phyloP scores from a whole-genome alignment of 2,888 invertebrate genomes.

The Priocnemis perturbator region DNA sequence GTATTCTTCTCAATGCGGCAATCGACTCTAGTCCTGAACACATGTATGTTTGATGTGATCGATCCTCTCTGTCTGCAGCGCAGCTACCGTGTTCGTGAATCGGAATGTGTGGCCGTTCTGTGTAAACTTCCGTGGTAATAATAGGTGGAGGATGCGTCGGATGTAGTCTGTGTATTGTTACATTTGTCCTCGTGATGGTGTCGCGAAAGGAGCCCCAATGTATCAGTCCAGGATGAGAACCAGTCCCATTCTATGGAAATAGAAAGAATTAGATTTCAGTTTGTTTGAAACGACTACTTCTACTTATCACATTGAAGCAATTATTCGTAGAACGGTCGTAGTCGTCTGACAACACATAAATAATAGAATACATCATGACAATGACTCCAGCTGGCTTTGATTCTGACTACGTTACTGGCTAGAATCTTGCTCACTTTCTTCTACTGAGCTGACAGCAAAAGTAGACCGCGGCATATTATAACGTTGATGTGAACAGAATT shows the following conservation, averaged over 20 bases:
- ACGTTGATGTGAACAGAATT: no score
- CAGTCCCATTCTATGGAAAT: not conserved
- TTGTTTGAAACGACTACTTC: no score
- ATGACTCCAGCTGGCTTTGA: no score
- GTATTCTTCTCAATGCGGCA: slow-evolving; percentile 47
- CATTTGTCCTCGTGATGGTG: slow-evolving; percentile 29
- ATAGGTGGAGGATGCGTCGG: slow-evolving; percentile 6
- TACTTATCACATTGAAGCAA: no score
- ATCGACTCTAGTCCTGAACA: slow-evolving; percentile 55
- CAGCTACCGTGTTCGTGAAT: slow-evolving; percentile 35
- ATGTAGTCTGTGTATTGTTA: slow-evolving; percentile 26
- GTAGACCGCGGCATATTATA: no score
- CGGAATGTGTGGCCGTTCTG: slow-evolving; percentile 2
- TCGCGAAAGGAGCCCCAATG: slow-evolving; percentile 56
- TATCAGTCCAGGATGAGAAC: slow-evolving; percentile 42
- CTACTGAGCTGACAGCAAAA: no score
- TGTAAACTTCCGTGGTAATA: not conserved
- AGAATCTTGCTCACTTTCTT: no score
- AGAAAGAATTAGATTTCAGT: no score
- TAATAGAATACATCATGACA: no score
- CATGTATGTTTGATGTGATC: slow-evolving; percentile 28
- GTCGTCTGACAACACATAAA: no score
- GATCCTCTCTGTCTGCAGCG: slow-evolving; percentile 12
- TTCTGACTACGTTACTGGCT: no score
- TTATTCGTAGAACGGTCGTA: no score